Evolutionary conservation across 2,113 vertebrate species (phyloP).

Genomic region (Micromys minutus): DNA sequence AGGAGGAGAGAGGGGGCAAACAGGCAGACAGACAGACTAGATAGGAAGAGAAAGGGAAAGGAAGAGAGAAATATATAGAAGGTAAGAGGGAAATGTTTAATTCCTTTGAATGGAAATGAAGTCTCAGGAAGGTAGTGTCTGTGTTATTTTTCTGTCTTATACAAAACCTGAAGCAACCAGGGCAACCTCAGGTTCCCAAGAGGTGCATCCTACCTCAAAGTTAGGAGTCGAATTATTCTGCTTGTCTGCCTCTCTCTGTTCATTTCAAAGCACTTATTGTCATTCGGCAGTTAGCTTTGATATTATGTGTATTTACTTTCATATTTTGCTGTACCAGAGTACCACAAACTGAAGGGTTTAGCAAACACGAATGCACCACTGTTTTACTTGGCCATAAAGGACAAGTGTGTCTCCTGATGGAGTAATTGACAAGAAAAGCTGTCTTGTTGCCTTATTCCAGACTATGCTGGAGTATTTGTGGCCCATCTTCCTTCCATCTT

Average conservation of each 20-base stretch:
- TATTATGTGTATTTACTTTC: background rate
- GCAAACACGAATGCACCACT: background rate
- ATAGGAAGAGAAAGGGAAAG: background rate
- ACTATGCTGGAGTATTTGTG: background rate
- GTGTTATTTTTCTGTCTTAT: background rate
- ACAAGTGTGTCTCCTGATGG: background rate
- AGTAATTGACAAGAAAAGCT: background rate
- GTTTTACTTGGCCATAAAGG: background rate
- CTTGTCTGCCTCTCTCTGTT: constrained; percentile 7
- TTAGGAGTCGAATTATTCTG: background rate
- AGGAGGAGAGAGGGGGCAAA: background rate
- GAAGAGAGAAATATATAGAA: background rate
- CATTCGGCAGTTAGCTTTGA: background rate
- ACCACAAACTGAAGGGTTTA: background rate
- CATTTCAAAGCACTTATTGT: background rate
- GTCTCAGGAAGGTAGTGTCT: background rate
- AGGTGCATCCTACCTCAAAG: background rate
- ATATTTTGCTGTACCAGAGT: background rate
- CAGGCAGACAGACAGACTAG: background rate
- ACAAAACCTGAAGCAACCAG: background rate
- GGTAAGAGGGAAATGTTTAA: background rate
- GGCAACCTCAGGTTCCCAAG: background rate
- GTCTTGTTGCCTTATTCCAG: background rate
- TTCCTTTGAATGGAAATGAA: background rate
- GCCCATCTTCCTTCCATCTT: background rate